Percentiles rank a stretch among this genome's conserved stretches.
phyloP scores from a whole-genome alignment of 2,797 vertebrate genomes.

The Nyctibius grandis region DNA sequence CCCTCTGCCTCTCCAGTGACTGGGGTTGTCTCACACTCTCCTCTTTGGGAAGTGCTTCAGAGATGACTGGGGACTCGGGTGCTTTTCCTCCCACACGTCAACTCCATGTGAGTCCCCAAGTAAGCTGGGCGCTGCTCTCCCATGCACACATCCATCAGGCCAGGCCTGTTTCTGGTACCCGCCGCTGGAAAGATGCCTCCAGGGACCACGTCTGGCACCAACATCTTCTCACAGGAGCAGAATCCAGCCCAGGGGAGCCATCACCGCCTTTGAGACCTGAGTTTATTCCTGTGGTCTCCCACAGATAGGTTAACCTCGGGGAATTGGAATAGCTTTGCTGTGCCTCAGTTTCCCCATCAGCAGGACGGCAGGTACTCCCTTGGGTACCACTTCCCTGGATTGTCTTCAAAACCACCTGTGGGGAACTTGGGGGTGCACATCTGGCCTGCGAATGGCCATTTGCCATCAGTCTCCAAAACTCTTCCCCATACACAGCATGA shows the following conservation, averaged over 20 bases:
- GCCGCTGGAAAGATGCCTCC: neutral
- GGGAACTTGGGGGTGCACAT: neutral
- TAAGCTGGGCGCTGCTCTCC: neutral
- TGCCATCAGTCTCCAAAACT: neutral
- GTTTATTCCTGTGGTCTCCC: neutral
- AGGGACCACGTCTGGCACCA: neutral
- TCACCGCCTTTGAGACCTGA: neutral
- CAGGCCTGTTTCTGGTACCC: neutral
- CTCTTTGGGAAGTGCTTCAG: neutral
- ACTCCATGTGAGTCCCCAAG: fast-evolving
- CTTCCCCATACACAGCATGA: neutral
- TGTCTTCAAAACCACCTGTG: neutral
- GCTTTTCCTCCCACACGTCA: neutral
- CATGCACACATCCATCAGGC: neutral
- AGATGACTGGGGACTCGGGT: neutral
- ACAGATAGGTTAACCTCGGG: fast-evolving
- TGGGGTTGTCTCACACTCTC: neutral
- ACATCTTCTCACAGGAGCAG: fast-evolving
- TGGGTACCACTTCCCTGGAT: neutral
- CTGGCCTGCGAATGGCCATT: neutral
- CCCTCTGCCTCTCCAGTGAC: too few species aligned
- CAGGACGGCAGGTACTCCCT: neutral
- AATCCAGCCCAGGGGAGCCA: neutral
- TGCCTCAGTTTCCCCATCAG: neutral
- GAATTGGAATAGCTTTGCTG: neutral